A percentile compares a stretch with the other conserved stretches of the same genome.
phyloP scores from a whole-genome alignment of 2,113 vertebrate species.

The Gasterosteus aculeatus region DNA sequence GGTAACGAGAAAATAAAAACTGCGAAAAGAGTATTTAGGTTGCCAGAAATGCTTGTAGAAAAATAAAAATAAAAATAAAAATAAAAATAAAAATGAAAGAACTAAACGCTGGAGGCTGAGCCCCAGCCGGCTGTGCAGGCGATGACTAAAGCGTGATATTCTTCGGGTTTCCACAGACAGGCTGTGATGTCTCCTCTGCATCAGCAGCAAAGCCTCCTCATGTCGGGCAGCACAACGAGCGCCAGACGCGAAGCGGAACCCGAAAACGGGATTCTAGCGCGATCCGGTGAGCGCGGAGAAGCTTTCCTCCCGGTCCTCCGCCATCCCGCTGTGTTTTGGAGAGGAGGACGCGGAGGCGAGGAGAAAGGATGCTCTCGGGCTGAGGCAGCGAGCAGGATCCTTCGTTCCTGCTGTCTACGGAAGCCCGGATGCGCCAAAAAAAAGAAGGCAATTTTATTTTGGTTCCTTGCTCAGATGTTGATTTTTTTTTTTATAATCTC shows the following conservation, averaged over 20 bases:
- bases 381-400: conserved; percentile 65
- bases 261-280: conserved; percentile 11
- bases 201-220: conserved; percentile 40
- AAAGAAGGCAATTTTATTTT: conserved; percentile 1
- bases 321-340: conserved; percentile 54
- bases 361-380: conserved; percentile 63
- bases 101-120: conserved; percentile 29
- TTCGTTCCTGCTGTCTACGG: conserved; percentile 72
- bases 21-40: background rate
- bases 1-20: background rate
- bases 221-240: conserved; percentile 31
- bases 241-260: conserved; percentile 22
- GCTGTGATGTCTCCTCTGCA: conserved; percentile 63
- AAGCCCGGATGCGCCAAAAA: conserved; percentile 40
- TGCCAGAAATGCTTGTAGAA: background rate
- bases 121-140: conserved; percentile 36
- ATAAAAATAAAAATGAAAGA: background rate
- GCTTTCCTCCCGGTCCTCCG: conserved; percentile 30
- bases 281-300: conserved; percentile 5
- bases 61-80: background rate
- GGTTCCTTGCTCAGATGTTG: background rate
- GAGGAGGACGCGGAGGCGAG: conserved; percentile 39
- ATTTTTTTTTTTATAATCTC: background rate
- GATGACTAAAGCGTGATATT: conserved; percentile 49
- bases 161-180: conserved; percentile 34